These are phyloP conservation scores for Stegana nigrithorax DNA, from an alignment of 2,888 invertebrate species.

Conservation along the genomic window DNA sequence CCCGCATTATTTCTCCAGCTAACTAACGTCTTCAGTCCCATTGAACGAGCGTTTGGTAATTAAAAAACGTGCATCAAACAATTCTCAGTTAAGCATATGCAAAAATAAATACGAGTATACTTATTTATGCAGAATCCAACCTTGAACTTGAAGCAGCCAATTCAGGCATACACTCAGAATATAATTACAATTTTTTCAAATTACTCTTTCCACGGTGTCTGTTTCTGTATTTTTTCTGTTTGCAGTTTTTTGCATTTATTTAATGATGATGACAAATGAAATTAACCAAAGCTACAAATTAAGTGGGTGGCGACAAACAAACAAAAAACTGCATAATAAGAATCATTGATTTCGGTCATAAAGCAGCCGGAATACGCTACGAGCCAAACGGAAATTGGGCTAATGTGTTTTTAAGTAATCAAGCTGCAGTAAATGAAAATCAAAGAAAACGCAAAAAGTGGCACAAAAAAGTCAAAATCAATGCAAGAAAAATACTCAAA, in stretches of 20 bases:
- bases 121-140: constrained; percentile 59
- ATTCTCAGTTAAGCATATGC: too few species aligned
- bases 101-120: constrained; percentile 27
- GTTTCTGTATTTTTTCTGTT: background rate
- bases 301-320: constrained; percentile 16
- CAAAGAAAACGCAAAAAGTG: too few species aligned
- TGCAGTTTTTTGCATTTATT: background rate
- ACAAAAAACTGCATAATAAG: too few species aligned
- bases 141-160: constrained; percentile 48
- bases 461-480: background rate
- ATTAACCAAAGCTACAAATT: constrained; percentile 3
- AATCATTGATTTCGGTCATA: too few species aligned
- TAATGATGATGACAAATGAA: constrained; percentile 16
- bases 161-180: background rate
- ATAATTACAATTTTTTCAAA: background rate
- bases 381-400: background rate
- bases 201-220: too few species aligned
- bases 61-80: background rate
- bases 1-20: too few species aligned
- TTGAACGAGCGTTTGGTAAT: too few species aligned
- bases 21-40: too few species aligned
- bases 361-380: too few species aligned
- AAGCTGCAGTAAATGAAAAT: too few species aligned
- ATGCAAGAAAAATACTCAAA: background rate
- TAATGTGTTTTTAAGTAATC: background rate